These are phyloP conservation scores for Cactoblastis cactorum DNA, from an alignment of 2,888 invertebrate species.

Conservation along the genomic window DNA sequence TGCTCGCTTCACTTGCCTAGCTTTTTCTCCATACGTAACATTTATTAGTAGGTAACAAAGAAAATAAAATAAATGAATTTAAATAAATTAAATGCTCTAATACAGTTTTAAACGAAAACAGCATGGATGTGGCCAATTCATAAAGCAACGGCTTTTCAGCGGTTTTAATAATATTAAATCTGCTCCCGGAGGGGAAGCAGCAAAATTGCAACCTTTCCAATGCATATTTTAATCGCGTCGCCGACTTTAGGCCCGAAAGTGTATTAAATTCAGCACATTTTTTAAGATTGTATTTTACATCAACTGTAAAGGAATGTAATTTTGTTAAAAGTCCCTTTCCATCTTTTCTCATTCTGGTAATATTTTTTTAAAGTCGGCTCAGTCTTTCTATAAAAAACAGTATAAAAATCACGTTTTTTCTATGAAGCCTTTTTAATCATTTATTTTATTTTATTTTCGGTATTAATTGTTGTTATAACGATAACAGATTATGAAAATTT, in stretches of 20 bases:
- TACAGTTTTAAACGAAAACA: background rate
- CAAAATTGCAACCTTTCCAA: constrained; percentile 1
- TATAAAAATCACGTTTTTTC: no score
- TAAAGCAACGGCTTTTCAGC: background rate
- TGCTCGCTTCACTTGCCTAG: no score
- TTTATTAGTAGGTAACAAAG: constrained; percentile 14
- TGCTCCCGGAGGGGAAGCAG: background rate
- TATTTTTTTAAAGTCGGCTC: no score
- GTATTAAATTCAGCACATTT: constrained; percentile 1
- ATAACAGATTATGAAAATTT: no score
- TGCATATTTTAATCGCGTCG: constrained; percentile 6
- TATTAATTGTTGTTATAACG: no score
- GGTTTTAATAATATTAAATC: constrained; percentile 2
- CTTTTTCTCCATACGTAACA: no score
- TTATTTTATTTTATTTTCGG: no score
- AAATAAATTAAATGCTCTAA: background rate
- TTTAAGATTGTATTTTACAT: background rate
- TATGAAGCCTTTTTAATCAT: no score
- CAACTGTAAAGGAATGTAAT: background rate
- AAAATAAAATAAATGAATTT: constrained; percentile 26
- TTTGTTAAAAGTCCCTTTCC: no score
- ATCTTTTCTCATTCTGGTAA: no score
- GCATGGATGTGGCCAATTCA: background rate
- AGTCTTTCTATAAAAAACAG: no score
- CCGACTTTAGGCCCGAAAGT: background rate